phyloP scores from a whole-genome alignment of 2,888 invertebrate species.

The Pheosia tremula region DNA sequence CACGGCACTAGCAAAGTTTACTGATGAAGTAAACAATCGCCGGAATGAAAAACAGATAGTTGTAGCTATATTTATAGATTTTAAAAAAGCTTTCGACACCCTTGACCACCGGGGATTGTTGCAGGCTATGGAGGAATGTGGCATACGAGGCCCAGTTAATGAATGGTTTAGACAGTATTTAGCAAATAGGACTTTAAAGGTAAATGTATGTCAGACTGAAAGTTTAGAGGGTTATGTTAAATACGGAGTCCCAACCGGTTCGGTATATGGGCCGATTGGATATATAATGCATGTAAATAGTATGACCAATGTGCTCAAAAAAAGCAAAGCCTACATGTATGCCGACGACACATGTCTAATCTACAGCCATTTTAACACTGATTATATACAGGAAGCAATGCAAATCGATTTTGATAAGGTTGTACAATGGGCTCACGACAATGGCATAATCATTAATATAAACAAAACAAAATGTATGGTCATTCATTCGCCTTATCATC shows the following conservation, averaged over 20 bases:
- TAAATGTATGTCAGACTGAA: neutral
- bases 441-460: too few species aligned
- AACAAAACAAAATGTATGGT: neutral
- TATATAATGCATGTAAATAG: neutral
- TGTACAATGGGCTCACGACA: too few species aligned
- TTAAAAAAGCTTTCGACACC: neutral
- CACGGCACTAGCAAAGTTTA: neutral
- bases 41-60: neutral
- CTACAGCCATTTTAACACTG: neutral
- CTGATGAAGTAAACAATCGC: neutral
- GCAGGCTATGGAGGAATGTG: neutral
- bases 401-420: too few species aligned
- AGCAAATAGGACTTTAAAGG: neutral
- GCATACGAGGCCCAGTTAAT: neutral
- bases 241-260: neutral
- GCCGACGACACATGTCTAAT: neutral
- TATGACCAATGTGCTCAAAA: neutral
- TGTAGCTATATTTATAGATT: neutral
- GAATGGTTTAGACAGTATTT: neutral
- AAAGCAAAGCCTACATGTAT: neutral
- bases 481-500: neutral
- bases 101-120: neutral
- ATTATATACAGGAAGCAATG: neutral
- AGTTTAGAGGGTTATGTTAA: neutral
- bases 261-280: neutral